Evolutionary conservation across 2,113 vertebrate genomes (phyloP), one percentile per base, ranked within the genome.

Genomic region (Phycodurus eques): DNA sequence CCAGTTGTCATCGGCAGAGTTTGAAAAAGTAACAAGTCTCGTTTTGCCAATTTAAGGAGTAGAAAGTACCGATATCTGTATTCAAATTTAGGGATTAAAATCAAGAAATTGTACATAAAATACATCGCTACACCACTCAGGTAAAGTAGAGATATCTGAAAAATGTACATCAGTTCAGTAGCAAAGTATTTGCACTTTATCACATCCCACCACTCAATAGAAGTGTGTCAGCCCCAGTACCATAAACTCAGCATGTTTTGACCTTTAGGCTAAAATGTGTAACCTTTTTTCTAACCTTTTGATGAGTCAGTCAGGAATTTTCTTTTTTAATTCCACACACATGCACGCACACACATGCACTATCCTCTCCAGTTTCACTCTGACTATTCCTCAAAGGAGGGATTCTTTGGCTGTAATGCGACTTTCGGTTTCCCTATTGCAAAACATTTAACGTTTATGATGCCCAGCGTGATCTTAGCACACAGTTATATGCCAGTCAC

Each of bases 361-460:
- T 22, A 31, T 7, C 57, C 15, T 57, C 22, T 14, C 5, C 14
- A 61, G 53, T 86, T 87, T 87, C 75, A 70, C 71, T 77, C 71
- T 76, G 42, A 47, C 3, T 12, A 11, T 71, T 12, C 42, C 53
- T 84, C 3, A 14, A 22, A 66, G 13, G 15, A 46, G 10, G 15
- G 33, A 6, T 43, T 20, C 39, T 64, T 64, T 44, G 3, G 35
- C 4, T 66, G 20, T 12, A 8, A 12, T 22, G 44, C 13, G 1
- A 8, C 61, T 83, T 85, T 81, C 77, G 67, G 49, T 86, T 83
- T 88, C 64, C 66, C 0, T 70, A 17, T 71, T 9, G 54, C 3
- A 11, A 2, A 67, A 51, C 8, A 42, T 72, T 31, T 42, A n/a
- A 39, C 35, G 12, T 53, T 22, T 19, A 22, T 8, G 12, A 71